phyloP scores from a whole-genome alignment of 2,113 vertebrate species.

The Chinchilla lanigera region DNA sequence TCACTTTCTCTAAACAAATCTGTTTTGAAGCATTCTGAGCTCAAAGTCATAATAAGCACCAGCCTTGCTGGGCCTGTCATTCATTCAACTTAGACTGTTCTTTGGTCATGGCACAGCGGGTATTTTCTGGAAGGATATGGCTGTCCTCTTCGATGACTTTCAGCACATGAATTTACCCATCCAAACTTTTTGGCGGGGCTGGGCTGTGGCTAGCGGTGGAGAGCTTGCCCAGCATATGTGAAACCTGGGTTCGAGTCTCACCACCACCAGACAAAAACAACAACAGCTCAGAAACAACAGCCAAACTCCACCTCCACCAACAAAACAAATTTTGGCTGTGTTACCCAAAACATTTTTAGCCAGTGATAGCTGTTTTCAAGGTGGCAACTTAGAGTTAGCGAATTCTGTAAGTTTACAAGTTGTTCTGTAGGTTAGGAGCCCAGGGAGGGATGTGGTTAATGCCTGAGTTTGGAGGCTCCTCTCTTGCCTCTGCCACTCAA shows the following conservation, averaged over 20 bases:
- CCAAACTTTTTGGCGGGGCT: background rate
- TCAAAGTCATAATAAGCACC: background rate
- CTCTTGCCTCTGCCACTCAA: background rate
- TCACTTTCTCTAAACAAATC: background rate
- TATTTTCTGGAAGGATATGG: background rate
- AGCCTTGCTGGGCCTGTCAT: background rate
- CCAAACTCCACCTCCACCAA: background rate
- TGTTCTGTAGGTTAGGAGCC: background rate
- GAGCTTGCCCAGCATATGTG: background rate
- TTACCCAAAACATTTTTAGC: background rate
- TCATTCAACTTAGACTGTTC: background rate
- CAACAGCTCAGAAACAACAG: background rate
- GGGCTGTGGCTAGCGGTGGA: background rate
- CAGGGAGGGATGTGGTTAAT: fast-evolving
- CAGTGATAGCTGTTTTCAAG: background rate
- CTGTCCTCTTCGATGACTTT: constrained; percentile 34
- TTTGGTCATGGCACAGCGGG: background rate
- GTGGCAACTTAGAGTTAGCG: background rate
- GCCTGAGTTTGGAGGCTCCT: background rate
- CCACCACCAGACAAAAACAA: background rate
- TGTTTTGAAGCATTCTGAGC: background rate
- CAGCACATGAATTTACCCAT: background rate
- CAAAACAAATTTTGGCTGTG: background rate
- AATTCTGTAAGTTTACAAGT: background rate
- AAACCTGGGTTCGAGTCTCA: too few species aligned